Evolutionary conservation across 2,888 invertebrate species (phyloP), one percentile per base, ranked within the genome.

Genomic region (Papilio demoleus): DNA sequence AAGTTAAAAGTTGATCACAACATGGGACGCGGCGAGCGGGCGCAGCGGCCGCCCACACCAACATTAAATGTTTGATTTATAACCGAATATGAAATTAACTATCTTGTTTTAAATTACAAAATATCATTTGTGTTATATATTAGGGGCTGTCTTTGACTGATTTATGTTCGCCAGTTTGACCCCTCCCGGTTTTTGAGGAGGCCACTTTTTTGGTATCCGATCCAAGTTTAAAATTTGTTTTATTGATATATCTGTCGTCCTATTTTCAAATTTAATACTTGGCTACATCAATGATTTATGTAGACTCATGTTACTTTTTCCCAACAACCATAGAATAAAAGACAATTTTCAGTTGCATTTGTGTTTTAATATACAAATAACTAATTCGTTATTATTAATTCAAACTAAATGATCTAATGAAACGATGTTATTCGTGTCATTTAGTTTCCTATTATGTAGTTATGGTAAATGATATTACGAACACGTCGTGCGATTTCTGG

Each of bases 81-180:
- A 70, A 70, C 71, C 74, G 79, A 78, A 82, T 82, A 79, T 79
- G 77, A 81, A 83, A 78, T 83, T 83, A 84, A 83, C 82, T 81
- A 83, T 81, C 78, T 76, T 79, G 79, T 82, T 83, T 80, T 84
- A 84, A 84, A 85, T 85, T 85, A 85, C 84, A 83, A 83, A 85
- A 85, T 85, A 84, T 84, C 79, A 81, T 84, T 80, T 77, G 75
- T 76, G 74, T 79, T 80, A 79, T 79, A 77, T 79, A 77, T 79
- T 78, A 75, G 78, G 77, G 76, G 77, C 78, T 81, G 80, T 77
- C 79, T 72, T 74, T 73, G 70, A 24, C 71, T 75, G 81, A 85
- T 85, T 85, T 84, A 84, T 82, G 70, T 75, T 72, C 67, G 60
- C 71, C 73, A 67, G 71, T 74, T 71, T 74, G 74, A 74, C 76